These are phyloP conservation scores for Barnardius zonarius DNA, from an alignment of 2,113 vertebrate species.

Conservation along the genomic window DNA sequence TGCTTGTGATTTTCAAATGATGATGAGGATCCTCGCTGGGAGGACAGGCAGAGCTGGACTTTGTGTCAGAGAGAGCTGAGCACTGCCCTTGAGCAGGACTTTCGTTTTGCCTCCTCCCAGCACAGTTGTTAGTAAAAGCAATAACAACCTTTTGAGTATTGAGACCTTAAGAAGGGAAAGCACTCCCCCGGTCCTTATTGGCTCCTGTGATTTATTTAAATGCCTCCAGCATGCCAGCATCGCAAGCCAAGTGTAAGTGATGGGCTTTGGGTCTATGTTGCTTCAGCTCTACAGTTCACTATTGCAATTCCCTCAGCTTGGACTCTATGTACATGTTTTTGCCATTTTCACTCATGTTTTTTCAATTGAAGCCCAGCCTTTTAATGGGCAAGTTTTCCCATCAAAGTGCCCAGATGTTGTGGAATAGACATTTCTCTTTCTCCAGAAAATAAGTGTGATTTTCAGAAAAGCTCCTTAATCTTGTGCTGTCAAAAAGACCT, in stretches of 20 bases:
- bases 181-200: neutral
- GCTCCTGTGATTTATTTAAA: neutral
- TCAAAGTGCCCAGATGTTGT: neutral
- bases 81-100: accelerated
- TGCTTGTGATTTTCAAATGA: neutral
- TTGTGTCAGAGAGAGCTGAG: neutral
- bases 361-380: neutral
- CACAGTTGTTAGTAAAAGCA: neutral
- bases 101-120: neutral
- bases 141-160: neutral
- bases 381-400: neutral
- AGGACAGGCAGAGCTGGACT: neutral
- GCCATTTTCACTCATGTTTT: conserved; percentile 27
- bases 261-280: neutral
- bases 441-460: neutral
- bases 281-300: neutral
- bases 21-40: neutral
- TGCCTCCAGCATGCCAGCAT: neutral
- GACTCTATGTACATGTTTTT: neutral
- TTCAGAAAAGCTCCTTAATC: neutral
- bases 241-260: neutral
- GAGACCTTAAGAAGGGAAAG: neutral
- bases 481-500: neutral
- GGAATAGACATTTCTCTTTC: neutral
- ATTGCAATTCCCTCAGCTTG: neutral